These are phyloP conservation scores for Tetramorium parvispinum DNA, from an alignment of 1,140 invertebrate species.

Conservation along the genomic window DNA sequence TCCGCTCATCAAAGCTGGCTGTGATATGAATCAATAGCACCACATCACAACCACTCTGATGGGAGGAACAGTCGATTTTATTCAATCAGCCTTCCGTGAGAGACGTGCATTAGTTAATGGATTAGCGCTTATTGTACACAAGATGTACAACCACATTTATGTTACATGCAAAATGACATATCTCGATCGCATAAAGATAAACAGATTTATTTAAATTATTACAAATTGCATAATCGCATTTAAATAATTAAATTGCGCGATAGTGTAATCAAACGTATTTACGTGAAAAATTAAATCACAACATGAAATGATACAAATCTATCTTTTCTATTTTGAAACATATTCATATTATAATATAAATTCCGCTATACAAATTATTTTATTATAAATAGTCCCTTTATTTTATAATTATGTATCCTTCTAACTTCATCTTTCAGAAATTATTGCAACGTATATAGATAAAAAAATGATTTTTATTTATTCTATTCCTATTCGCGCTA, in stretches of 20 bases:
- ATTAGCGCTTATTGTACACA: slow-evolving; percentile 32
- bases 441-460: not conserved
- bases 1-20: slow-evolving; percentile 97
- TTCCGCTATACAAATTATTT: not conserved
- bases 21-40: slow-evolving; percentile 91
- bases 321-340: not conserved
- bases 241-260: not conserved
- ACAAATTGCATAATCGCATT: slow-evolving; percentile 5
- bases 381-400: not conserved
- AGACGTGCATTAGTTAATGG: slow-evolving; percentile 17
- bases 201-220: slow-evolving; percentile 8
- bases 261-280: not conserved
- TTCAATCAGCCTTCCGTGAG: slow-evolving; percentile 15
- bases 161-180: not conserved
- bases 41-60: slow-evolving; percentile 94
- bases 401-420: not conserved
- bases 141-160: slow-evolving; percentile 1
- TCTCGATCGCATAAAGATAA: not conserved
- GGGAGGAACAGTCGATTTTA: slow-evolving; percentile 82
- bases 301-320: not conserved
- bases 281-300: not conserved
- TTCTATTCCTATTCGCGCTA: not conserved
- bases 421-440: not conserved
- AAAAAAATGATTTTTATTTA: not conserved
- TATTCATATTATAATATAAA: not conserved